Evolutionary conservation across 1,140 invertebrate species (phyloP).

Genomic region (Chironomus striatipennis): DNA sequence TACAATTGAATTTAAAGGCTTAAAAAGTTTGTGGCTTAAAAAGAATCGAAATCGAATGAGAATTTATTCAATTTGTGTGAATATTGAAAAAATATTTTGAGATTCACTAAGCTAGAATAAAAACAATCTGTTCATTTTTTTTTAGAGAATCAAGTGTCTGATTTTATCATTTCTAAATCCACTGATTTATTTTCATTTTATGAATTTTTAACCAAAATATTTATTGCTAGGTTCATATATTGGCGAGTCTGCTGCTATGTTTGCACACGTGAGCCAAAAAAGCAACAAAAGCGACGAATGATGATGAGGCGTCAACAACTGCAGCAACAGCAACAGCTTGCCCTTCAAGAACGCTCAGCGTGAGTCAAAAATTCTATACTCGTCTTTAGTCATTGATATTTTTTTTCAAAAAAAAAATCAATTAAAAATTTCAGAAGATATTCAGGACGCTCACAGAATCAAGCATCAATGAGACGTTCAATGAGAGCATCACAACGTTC

Average conservation of each 20-base stretch:
- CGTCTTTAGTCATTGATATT: background rate
- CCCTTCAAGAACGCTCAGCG: background rate
- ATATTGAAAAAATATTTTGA: too few relatives aligned
- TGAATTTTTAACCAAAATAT: background rate
- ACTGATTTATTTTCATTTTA: background rate
- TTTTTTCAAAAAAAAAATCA: background rate
- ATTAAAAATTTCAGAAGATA: slow-evolving; percentile 23
- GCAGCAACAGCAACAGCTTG: background rate
- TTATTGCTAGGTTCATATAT: slow-evolving; percentile 62
- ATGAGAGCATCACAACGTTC: slow-evolving; percentile 61
- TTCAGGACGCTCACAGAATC: slow-evolving; percentile 37
- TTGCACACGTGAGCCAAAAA: slow-evolving; percentile 70
- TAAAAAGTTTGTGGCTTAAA: too few relatives aligned
- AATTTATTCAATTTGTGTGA: too few relatives aligned
- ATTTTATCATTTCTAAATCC: too few relatives aligned
- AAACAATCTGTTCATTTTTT: too few relatives aligned
- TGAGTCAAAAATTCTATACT: background rate
- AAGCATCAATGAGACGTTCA: slow-evolving; percentile 44
- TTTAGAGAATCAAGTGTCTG: too few relatives aligned
- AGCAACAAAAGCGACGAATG: slow-evolving; percentile 42
- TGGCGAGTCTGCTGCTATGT: slow-evolving; percentile 85
- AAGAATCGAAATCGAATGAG: too few relatives aligned
- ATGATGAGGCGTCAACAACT: slow-evolving; percentile 19
- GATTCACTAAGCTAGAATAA: too few relatives aligned
- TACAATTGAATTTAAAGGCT: background rate